These are phyloP conservation scores for Lasioglossum calceatum DNA, from an alignment of 2,888 invertebrate species.

Conservation along the genomic window DNA sequence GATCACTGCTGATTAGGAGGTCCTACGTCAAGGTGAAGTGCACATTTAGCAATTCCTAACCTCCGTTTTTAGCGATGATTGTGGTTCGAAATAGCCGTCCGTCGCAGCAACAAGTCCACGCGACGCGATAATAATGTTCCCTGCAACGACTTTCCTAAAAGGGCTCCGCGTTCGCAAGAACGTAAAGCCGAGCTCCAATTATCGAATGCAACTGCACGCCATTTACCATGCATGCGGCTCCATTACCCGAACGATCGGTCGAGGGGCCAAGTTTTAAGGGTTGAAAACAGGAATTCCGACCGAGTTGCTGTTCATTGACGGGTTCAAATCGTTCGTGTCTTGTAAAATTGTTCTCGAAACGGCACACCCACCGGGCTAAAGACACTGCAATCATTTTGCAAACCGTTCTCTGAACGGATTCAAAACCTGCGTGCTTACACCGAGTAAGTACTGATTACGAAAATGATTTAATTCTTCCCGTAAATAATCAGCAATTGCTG, in stretches of 20 bases:
- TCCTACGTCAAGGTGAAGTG: conserved; percentile 15
- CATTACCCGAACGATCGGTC: conserved; percentile 11
- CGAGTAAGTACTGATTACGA: not conserved
- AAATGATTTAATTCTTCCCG: not conserved
- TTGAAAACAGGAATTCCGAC: not conserved
- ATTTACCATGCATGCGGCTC: conserved; percentile 39
- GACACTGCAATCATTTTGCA: not conserved
- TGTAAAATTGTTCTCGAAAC: not conserved
- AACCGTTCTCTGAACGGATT: not conserved
- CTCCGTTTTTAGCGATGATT: conserved; percentile 43
- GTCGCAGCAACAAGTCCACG: conserved; percentile 56
- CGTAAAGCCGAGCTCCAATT: conserved; percentile 45
- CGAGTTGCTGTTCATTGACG: not conserved
- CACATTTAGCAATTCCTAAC: not conserved
- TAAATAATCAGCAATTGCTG: not conserved
- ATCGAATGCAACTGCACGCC: conserved; percentile 59
- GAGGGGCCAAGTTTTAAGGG: conserved; percentile 40
- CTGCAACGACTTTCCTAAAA: conserved; percentile 45
- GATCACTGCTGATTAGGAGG: not conserved
- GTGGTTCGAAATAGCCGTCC: conserved; percentile 31
- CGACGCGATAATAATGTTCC: conserved; percentile 46
- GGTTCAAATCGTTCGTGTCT: not conserved
- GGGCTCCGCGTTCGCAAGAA: conserved; percentile 44
- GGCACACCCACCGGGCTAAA: not conserved
- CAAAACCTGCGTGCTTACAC: not conserved